Evolutionary conservation across 2,113 vertebrate species (phyloP), one percentile per base, ranked within the genome.

Genomic region (Edolisoma coerulescens): DNA sequence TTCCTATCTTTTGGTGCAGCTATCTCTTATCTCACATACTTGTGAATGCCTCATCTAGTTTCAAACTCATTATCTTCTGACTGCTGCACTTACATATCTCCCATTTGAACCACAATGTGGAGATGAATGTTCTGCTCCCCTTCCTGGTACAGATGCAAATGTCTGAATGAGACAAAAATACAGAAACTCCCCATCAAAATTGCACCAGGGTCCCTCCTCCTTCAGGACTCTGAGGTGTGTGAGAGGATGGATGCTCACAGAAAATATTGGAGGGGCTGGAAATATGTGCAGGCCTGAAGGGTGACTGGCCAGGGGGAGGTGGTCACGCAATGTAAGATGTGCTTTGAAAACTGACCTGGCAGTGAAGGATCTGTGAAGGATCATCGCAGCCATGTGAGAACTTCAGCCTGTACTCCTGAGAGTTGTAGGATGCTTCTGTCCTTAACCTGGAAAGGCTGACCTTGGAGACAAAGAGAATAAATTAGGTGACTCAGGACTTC

Each of bases 371-470:
- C 37, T 3, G 28, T 26, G 81, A 52, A 50, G 60, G 53, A 63
- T 35, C 53, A 19, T 61, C 3, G 0, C 60, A 69, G 52, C 18
- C 49, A 39, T 15, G 17, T 71, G 41, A 30, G 16, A 69, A 56
- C 53, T 73, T 39, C 73, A 76, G 54, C 20, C 8, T 52, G 39
- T 49, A 35, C 50, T 89, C 35, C 4, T 37, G 63, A 68, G 67
- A 60, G 30, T 24, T 94, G 49, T 74, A 47, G 83, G 49, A 84
- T 14, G 14, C 59, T 91, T 56, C 57, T 91, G 81, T 90, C 68
- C 91, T 93, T 70, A 92, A 68, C 70, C 81, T 90, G 75, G 77
- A 93, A 95, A 87, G 27, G 65, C 50, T 94, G 93, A 87, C 87
- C 54, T 87, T 94, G 93, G 93, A 94, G 95, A 75, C 19, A 76